These are phyloP conservation scores for Drosophila seguyi DNA, from an alignment of 1,140 invertebrate species.

Conservation along the genomic window DNA sequence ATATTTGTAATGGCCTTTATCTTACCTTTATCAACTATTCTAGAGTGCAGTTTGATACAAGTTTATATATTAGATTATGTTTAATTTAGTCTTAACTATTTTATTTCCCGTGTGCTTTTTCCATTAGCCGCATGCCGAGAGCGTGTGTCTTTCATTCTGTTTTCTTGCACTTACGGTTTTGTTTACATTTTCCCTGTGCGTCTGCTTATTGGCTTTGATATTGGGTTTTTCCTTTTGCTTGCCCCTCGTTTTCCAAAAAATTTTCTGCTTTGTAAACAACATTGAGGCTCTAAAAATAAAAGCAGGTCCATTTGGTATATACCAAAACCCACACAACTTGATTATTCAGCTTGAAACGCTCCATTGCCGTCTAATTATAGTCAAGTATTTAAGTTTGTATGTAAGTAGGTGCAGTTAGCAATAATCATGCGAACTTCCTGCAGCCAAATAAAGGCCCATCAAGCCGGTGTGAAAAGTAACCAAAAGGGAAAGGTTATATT, in stretches of 20 bases:
- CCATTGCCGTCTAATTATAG: conserved; percentile 39
- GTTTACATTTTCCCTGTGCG: conserved; percentile 50
- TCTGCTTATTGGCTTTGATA: conserved; percentile 42
- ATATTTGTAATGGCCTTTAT: too few relatives aligned
- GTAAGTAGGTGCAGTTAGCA: conserved; percentile 27
- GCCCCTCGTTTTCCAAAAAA: conserved; percentile 32
- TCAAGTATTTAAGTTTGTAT: conserved; percentile 31
- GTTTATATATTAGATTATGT: neutral
- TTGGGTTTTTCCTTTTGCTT: conserved; percentile 23
- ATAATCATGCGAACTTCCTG: conserved; percentile 69
- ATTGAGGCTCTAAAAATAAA: conserved; percentile 49
- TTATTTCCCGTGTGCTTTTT: conserved; percentile 24
- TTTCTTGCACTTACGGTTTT: conserved; percentile 44
- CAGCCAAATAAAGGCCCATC: conserved; percentile 9
- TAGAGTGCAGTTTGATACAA: too few relatives aligned
- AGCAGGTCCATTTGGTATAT: conserved; percentile 23
- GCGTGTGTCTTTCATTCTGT: conserved; percentile 35
- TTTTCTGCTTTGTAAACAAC: conserved; percentile 41
- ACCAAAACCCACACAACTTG: conserved; percentile 14
- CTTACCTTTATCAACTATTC: neutral
- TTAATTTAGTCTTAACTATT: neutral
- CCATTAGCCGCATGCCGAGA: conserved; percentile 37
- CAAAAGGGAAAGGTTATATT: conserved; percentile 9
- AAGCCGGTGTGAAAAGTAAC: too few relatives aligned
- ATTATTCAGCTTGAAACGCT: conserved; percentile 24